phyloP scores from a whole-genome alignment of 2,113 vertebrate genomes.

The Gavialis gangeticus region DNA sequence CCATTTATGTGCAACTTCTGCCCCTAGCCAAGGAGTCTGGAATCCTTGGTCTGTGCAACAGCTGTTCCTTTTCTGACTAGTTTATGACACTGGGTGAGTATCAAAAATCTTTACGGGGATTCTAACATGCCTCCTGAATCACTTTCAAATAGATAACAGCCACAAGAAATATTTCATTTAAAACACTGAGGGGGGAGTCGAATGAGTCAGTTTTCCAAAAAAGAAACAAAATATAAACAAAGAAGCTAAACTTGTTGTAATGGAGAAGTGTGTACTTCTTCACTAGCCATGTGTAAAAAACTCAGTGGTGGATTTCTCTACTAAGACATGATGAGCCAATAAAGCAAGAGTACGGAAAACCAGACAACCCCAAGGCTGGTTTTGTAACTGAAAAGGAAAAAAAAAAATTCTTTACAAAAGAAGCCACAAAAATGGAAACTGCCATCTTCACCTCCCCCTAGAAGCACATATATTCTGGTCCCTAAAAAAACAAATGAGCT shows the following conservation, averaged over 20 bases:
- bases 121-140: not conserved
- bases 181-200: conserved; percentile 17
- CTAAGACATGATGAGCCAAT: not conserved
- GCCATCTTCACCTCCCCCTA: not conserved
- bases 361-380: not conserved
- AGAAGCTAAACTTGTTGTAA: not conserved
- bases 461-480: not conserved
- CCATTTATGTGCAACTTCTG: not conserved
- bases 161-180: conserved; percentile 43
- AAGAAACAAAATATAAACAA: conserved; percentile 28
- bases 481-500: not conserved
- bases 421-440: conserved; percentile 5
- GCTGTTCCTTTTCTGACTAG: not conserved
- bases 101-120: not conserved
- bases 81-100: not conserved
- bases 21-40: not conserved
- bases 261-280: conserved; percentile 7
- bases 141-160: not conserved
- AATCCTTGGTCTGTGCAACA: not conserved
- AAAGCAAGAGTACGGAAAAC: not conserved
- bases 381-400: not conserved
- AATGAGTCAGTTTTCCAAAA: conserved; percentile 14
- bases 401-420: conserved; percentile 11
- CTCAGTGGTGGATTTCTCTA: conserved; percentile 1
- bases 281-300: not conserved